These are phyloP conservation scores for Gila robusta DNA, from an alignment of 2,797 vertebrate species.

Conservation along the genomic window DNA sequence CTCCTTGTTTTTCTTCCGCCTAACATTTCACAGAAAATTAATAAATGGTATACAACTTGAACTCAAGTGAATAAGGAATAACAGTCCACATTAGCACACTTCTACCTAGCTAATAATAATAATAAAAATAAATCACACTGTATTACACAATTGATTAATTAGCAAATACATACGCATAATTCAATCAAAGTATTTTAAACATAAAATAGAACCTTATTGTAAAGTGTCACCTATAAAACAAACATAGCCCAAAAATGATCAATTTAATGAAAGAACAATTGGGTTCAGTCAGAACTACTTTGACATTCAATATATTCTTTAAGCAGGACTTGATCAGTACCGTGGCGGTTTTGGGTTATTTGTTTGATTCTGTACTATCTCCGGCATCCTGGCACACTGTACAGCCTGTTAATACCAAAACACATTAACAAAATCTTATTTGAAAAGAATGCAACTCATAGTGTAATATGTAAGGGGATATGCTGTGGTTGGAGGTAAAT, in stretches of 20 bases:
- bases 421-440: not conserved
- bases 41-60: not conserved
- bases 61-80: not conserved
- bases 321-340: constrained; percentile 73
- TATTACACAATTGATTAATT: not conserved
- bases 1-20: constrained; percentile 98
- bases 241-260: not conserved
- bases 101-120: not conserved
- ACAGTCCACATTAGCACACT: not conserved
- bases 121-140: not conserved
- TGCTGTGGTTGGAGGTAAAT: not conserved
- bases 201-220: not conserved
- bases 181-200: not conserved
- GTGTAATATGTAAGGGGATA: not conserved
- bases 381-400: constrained; percentile 90
- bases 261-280: not conserved
- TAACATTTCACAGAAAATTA: constrained; percentile 59
- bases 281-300: not conserved
- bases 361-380: constrained; percentile 95
- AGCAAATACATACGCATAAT: not conserved
- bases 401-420: constrained; percentile 72
- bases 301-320: not conserved
- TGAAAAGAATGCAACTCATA: not conserved
- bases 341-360: constrained; percentile 88
- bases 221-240: not conserved